phyloP scores from a whole-genome alignment of 1,140 invertebrate species.

The Manduca sexta region DNA sequence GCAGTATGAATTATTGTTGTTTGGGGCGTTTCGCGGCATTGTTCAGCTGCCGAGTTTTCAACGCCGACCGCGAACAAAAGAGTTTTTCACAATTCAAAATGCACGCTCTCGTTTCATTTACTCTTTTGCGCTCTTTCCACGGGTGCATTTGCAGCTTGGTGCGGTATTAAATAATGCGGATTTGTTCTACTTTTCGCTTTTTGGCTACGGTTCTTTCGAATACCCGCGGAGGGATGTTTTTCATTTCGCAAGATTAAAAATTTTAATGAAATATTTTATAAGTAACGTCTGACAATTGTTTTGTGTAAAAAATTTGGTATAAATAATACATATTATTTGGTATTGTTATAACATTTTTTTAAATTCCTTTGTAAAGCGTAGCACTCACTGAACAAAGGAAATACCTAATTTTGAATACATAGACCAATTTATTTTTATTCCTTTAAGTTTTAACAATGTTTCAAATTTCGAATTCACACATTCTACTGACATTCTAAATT shows the following conservation, averaged over 20 bases:
- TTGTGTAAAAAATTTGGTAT: too few species aligned
- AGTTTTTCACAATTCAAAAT: slow-evolving; percentile 68
- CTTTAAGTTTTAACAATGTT: too few species aligned
- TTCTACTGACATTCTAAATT: too few species aligned
- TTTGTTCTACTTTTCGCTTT: slow-evolving; percentile 49
- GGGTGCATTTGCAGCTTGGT: slow-evolving; percentile 61
- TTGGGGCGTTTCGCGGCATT: slow-evolving; percentile 59
- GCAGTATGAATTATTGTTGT: slow-evolving; percentile 72
- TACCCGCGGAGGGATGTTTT: slow-evolving; percentile 16
- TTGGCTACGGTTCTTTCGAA: slow-evolving; percentile 21
- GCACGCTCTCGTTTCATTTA: slow-evolving; percentile 70
- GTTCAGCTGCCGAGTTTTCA: slow-evolving; percentile 57
- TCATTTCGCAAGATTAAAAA: slow-evolving; percentile 14
- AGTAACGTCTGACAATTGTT: neutral
- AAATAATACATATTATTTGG: too few species aligned
- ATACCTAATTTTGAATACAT: too few species aligned
- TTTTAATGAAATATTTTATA: slow-evolving; percentile 1
- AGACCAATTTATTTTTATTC: too few species aligned
- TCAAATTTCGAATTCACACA: too few species aligned
- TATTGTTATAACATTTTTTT: too few species aligned
- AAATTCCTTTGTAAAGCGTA: too few species aligned
- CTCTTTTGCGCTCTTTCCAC: slow-evolving; percentile 63
- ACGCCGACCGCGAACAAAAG: slow-evolving; percentile 57
- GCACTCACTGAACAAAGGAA: too few species aligned
- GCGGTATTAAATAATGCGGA: slow-evolving; percentile 60